Evolutionary conservation across 92 coral and sea anemone species (phyloP).

Genomic region (Parazoanthus atlanticus): DNA sequence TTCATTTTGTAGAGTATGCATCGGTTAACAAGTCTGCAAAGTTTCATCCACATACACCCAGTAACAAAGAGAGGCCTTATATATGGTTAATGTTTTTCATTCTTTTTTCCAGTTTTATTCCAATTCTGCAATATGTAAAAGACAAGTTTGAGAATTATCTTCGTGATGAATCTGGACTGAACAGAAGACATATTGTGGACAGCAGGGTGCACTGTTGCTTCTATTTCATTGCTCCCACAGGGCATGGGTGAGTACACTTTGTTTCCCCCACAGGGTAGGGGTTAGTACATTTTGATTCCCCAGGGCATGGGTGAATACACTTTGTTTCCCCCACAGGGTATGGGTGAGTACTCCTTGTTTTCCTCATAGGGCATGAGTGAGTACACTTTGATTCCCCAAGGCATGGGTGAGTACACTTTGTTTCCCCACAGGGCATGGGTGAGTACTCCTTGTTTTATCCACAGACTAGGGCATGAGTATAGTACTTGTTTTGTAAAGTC

Average conservation of each 20-base stretch:
- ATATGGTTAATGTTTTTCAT: not conserved
- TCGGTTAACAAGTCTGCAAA: too few species aligned
- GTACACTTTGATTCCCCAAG: not conserved
- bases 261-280: not conserved
- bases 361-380: not conserved
- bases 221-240: conserved; percentile 91
- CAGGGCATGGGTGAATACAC: not conserved
- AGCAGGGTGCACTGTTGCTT: conserved; percentile 95
- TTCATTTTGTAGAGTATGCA: too few species aligned
- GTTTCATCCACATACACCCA: too few species aligned
- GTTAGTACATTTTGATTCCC: not conserved
- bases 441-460: conserved; percentile 1
- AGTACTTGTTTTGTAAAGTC: not conserved
- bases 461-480: not conserved
- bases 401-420: not conserved
- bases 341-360: conserved; percentile 61
- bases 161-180: conserved; percentile 91
- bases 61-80: too few species aligned
- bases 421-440: conserved; percentile 93
- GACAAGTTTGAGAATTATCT: conserved; percentile 92
- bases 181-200: conserved; percentile 90
- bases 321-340: conserved; percentile 79
- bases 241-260: conserved; percentile 77
- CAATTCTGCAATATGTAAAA: conserved; percentile 85
- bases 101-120: conserved; percentile 69